Percentiles rank a stretch among this genome's conserved stretches.
phyloP scores from a whole-genome alignment of 2,797 vertebrate species.

The Argentina silus region DNA sequence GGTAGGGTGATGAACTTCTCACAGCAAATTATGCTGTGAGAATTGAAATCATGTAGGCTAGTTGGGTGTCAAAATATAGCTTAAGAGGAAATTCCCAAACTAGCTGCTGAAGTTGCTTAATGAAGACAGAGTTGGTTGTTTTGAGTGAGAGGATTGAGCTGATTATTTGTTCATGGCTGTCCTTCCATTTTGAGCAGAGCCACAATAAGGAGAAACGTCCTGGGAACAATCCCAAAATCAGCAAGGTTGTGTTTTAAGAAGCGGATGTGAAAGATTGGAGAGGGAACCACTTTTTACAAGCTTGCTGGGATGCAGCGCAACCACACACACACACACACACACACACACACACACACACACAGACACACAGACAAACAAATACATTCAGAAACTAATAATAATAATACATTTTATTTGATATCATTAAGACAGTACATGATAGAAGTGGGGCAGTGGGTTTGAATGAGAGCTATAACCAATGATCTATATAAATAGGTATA shows the following conservation, averaged over 20 bases:
- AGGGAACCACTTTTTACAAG: background rate
- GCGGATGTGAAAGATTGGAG: constrained; percentile 16
- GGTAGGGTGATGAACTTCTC: no score
- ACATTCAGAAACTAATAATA: no score
- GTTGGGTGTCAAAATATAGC: background rate
- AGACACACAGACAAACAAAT: background rate
- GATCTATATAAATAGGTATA: no score
- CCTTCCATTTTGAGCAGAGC: background rate
- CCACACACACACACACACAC: background rate
- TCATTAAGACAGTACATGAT: no score
- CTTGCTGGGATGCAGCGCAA: background rate
- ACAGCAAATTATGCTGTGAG: no score
- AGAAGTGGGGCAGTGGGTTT: no score
- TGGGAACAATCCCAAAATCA: constrained; percentile 16
- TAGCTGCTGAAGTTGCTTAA: background rate
- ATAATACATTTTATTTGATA: no score
- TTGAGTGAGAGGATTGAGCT: background rate
- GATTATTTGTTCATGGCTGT: constrained; percentile 3
- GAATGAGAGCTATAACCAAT: no score
- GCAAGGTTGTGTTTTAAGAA: constrained; percentile 26
- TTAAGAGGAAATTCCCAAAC: background rate
- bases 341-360: background rate
- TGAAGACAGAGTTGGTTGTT: background rate
- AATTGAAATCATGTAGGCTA: background rate
- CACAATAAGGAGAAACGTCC: background rate